Evolutionary conservation across 2,888 invertebrate species (phyloP).

Genomic region (Leucozona laternaria): DNA sequence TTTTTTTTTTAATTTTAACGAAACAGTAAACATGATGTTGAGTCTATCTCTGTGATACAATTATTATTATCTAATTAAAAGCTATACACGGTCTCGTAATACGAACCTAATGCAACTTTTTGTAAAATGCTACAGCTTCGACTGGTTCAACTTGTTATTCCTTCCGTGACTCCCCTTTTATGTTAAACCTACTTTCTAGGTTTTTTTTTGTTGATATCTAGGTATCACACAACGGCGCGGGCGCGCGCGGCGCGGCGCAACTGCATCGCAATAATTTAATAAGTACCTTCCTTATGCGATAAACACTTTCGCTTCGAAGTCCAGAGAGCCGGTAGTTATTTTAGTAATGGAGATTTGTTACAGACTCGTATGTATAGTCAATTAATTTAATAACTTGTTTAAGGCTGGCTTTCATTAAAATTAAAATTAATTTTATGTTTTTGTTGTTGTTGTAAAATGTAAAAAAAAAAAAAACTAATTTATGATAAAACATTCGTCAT

Average conservation of each 20-base stretch:
- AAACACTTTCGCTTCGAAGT: slow-evolving; percentile 52
- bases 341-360: neutral
- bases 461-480: neutral
- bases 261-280: slow-evolving; percentile 40
- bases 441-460: neutral
- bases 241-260: neutral
- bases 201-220: slow-evolving; percentile 1
- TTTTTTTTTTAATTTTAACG: neutral
- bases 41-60: neutral
- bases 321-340: neutral
- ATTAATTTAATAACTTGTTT: neutral
- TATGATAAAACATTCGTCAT: neutral
- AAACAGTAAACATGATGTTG: neutral
- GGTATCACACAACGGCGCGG: slow-evolving; percentile 23
- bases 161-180: slow-evolving; percentile 61
- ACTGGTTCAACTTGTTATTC: slow-evolving; percentile 25
- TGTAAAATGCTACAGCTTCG: neutral
- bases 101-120: slow-evolving; percentile 6
- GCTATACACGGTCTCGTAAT: slow-evolving; percentile 13
- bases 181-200: slow-evolving; percentile 57
- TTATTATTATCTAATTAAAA: slow-evolving; percentile 32
- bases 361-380: neutral
- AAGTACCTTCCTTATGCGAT: slow-evolving; percentile 32
- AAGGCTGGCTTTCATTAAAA: neutral
- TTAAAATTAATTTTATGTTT: neutral